Percentiles rank a stretch among this genome's conserved stretches.
Conservation (phyloP, 2,888 invertebrate species). For the Alloplasta piceator region DNA sequence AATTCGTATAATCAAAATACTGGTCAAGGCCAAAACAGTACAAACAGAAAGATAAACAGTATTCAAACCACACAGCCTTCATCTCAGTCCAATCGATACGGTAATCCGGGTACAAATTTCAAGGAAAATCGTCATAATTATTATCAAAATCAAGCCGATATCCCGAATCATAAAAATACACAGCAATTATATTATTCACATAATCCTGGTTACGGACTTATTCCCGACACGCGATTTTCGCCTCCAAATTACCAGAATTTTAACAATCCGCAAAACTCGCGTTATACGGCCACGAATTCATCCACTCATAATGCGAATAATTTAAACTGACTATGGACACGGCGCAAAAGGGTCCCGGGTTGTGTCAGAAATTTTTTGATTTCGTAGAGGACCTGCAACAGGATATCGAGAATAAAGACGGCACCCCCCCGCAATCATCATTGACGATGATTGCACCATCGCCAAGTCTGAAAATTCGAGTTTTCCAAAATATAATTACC, state of each 20-base stretch:
- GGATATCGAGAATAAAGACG: not conserved
- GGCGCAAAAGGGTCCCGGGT: constrained; percentile 6
- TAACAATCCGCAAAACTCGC: not conserved
- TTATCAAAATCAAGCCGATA: not conserved
- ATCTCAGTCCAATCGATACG: too few relatives aligned
- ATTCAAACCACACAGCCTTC: not conserved
- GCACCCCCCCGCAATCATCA: not conserved
- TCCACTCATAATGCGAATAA: not conserved
- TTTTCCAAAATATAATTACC: not conserved
- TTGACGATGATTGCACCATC: not conserved
- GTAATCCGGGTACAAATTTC: too few relatives aligned
- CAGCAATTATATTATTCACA: not conserved
- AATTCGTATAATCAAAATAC: not conserved
- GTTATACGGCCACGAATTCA: too few relatives aligned
- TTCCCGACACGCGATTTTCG: not conserved
- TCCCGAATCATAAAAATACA: not conserved
- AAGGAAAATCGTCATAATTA: too few relatives aligned
- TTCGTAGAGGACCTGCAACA: constrained; percentile 1
- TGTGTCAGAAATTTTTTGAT: not conserved
- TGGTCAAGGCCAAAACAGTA: not conserved
- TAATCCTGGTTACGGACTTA: not conserved
- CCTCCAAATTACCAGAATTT: not conserved
- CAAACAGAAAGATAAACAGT: not conserved
- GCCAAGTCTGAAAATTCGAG: not conserved
- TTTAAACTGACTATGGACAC: constrained; percentile 8